Evolutionary conservation across 2,113 vertebrate species (phyloP).

Genomic region (Anoura caudifer): DNA sequence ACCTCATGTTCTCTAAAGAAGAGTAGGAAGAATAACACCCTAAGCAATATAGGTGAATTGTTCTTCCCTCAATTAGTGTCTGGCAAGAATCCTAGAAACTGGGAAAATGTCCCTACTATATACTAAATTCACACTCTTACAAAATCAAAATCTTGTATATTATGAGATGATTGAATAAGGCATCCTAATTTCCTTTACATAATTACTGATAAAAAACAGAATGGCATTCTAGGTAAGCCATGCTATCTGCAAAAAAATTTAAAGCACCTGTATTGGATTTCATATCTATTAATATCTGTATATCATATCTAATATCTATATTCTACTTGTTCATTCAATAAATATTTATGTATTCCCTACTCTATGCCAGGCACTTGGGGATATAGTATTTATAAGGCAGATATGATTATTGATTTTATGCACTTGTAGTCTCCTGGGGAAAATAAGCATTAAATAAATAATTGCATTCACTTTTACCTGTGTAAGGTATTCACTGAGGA

Average conservation of each 20-base stretch:
- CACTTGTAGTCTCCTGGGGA: background rate
- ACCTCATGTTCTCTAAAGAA: background rate
- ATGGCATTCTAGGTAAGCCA: background rate
- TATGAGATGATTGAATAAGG: background rate
- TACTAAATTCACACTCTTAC: background rate
- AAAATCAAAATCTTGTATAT: background rate
- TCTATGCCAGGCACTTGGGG: background rate
- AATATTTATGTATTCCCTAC: background rate
- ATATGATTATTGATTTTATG: background rate
- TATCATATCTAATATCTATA: background rate
- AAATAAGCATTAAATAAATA: slow-evolving; percentile 21
- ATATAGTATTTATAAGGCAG: background rate
- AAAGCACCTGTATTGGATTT: background rate
- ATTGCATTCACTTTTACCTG: background rate
- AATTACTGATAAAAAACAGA: background rate
- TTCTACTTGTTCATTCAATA: background rate
- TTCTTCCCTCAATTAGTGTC: background rate
- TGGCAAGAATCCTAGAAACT: background rate
- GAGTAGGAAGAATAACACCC: background rate
- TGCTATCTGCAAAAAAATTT: background rate
- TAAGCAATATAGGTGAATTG: background rate
- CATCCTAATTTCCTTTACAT: background rate
- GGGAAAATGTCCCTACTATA: background rate
- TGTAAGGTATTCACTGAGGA: too few species aligned
- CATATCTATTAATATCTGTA: background rate